Evolutionary conservation across 1,140 invertebrate species (phyloP).

Genomic region (Drosophila ambigua): DNA sequence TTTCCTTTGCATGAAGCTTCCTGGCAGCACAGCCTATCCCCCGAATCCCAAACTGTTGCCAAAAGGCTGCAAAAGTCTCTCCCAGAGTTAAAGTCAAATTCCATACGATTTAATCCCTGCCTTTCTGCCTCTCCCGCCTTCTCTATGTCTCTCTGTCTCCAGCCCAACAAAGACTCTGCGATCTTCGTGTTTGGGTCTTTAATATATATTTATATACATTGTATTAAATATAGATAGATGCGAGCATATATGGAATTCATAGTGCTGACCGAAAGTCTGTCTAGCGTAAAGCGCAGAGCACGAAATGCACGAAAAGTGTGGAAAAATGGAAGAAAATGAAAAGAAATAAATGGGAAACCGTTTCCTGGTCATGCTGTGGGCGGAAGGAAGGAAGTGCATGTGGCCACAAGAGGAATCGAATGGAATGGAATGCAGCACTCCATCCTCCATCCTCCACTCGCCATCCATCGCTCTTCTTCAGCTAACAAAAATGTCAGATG

Average conservation of each 20-base stretch:
- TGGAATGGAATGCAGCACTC: neutral
- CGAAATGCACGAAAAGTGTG: slow-evolving; percentile 18
- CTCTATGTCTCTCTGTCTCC: neutral
- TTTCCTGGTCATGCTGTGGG: slow-evolving; percentile 60
- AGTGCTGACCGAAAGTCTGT: slow-evolving; percentile 42
- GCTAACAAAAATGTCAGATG: slow-evolving; percentile 29
- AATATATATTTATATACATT: slow-evolving; percentile 14
- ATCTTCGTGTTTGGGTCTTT: slow-evolving; percentile 15
- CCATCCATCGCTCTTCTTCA: neutral
- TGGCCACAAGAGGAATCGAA: slow-evolving; percentile 14
- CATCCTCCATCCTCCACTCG: neutral
- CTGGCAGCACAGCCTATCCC: too few species aligned
- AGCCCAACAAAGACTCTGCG: too few species aligned
- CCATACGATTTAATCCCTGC: too few species aligned
- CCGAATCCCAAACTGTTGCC: too few species aligned
- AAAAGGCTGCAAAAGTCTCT: too few species aligned
- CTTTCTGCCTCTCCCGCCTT: too few species aligned
- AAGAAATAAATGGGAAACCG: slow-evolving; percentile 2
- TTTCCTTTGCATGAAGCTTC: too few species aligned
- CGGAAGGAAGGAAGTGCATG: slow-evolving; percentile 49
- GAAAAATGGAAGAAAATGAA: too few species aligned
- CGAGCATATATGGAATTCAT: slow-evolving; percentile 5
- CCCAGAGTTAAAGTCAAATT: too few species aligned
- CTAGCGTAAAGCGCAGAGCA: slow-evolving; percentile 58
- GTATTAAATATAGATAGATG: slow-evolving; percentile 1